phyloP scores from a whole-genome alignment of 2,113 vertebrate species.

The Synchiropus splendidus region DNA sequence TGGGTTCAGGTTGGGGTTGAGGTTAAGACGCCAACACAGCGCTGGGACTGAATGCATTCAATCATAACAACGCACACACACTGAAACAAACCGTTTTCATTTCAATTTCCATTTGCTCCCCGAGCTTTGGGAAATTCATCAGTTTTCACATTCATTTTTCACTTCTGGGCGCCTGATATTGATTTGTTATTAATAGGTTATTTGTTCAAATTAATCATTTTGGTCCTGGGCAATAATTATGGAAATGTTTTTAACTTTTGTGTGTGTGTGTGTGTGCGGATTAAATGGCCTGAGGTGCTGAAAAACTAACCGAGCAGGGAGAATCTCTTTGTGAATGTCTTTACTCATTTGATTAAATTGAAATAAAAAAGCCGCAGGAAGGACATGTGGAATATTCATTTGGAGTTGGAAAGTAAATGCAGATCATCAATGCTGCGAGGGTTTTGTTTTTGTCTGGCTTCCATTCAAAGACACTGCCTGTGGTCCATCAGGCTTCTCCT shows the following conservation, averaged over 20 bases:
- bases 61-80: too few relatives aligned
- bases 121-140: conserved; percentile 59
- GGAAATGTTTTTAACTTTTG: too few relatives aligned
- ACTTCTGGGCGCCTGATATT: conserved; percentile 53
- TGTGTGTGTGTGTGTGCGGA: too few relatives aligned
- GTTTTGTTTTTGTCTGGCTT: too few relatives aligned
- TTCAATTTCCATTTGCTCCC: conserved; percentile 51
- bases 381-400: too few relatives aligned
- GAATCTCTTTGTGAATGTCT: conserved; percentile 17
- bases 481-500: too few relatives aligned
- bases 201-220: conserved; percentile 59
- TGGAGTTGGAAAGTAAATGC: too few relatives aligned
- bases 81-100: conserved; percentile 22
- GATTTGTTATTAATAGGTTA: conserved; percentile 67
- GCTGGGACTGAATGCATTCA: too few relatives aligned
- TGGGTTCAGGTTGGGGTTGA: too few relatives aligned
- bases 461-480: too few relatives aligned
- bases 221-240: conserved; percentile 45
- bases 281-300: conserved; percentile 19
- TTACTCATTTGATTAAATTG: conserved; percentile 20
- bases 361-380: conserved; percentile 9
- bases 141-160: conserved; percentile 49
- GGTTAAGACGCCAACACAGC: too few relatives aligned
- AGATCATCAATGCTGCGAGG: too few relatives aligned
- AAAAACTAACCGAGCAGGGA: conserved; percentile 13